Evolutionary conservation across 2,113 vertebrate species (phyloP).

Genomic region (Motacilla tschutschensis): DNA sequence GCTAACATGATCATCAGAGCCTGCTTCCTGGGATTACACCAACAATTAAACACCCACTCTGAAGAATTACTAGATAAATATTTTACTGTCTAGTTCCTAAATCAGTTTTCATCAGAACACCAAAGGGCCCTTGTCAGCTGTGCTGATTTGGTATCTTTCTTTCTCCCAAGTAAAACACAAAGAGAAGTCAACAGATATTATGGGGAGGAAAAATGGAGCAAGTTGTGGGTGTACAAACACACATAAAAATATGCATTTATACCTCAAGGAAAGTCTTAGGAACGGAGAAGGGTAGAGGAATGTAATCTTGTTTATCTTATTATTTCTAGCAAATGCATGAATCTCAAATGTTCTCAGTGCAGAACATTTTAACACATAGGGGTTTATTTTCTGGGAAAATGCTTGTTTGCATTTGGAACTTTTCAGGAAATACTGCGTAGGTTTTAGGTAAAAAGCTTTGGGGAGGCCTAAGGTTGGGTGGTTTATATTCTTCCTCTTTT

Average conservation of each 20-base stretch:
- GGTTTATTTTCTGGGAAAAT: not conserved
- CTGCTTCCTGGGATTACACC: not conserved
- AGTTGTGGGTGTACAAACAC: not conserved
- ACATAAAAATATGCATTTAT: rapidly evolving
- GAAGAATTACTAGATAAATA: not conserved
- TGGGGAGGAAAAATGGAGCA: not conserved
- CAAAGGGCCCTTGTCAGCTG: not conserved
- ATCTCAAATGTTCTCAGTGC: not conserved
- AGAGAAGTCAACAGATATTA: not conserved
- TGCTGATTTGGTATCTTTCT: not conserved
- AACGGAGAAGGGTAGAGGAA: not conserved
- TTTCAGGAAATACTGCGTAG: not conserved
- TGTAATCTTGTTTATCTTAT: not conserved
- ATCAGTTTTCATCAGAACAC: not conserved
- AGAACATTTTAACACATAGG: not conserved
- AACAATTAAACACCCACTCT: not conserved
- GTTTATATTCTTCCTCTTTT: not conserved
- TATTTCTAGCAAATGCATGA: not conserved
- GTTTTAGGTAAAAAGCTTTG: not conserved
- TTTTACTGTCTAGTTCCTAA: not conserved
- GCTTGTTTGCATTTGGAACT: not conserved
- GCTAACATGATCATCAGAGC: not conserved
- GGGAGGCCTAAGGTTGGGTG: not conserved
- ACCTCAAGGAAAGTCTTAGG: not conserved
- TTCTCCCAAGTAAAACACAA: not conserved